Conservation (phyloP, 2,888 invertebrate species). For the Chaetogeoica ovagalla region DNA sequence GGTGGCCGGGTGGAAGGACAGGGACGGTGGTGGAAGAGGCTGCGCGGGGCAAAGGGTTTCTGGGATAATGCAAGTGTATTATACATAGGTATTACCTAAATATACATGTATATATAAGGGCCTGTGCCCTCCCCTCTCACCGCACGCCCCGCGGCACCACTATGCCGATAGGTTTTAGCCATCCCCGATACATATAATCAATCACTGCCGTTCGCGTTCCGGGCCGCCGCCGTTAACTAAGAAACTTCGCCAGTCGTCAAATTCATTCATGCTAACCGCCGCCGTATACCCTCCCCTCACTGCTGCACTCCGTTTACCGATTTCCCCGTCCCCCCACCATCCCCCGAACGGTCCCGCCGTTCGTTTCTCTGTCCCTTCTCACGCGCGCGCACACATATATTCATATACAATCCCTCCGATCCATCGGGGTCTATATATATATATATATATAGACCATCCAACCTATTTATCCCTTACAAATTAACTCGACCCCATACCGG, state of each 20-base stretch:
- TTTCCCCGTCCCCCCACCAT: no score
- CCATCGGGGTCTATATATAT: neutral
- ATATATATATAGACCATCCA: slow-evolving; percentile 25
- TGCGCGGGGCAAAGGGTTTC: slow-evolving; percentile 13
- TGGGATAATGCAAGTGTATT: neutral
- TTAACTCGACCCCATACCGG: slow-evolving; percentile 47
- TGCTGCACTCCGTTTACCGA: no score
- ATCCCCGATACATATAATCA: slow-evolving; percentile 52
- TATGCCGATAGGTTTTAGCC: slow-evolving; percentile 42
- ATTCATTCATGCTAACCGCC: slow-evolving; percentile 52
- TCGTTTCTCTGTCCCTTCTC: neutral
- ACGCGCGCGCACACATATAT: no score
- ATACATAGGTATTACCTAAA: slow-evolving; percentile 37
- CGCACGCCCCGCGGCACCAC: neutral
- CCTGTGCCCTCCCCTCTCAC: neutral
- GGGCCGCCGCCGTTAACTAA: slow-evolving; percentile 52
- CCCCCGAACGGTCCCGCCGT: no score
- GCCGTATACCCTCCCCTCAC: neutral
- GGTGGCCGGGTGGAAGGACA: neutral
- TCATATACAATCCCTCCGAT: slow-evolving; percentile 6
- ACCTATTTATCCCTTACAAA: slow-evolving; percentile 53
- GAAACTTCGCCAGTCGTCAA: slow-evolving; percentile 53
- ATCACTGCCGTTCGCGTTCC: slow-evolving; percentile 51
- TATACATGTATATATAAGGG: slow-evolving; percentile 32
- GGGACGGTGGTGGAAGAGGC: neutral